Evolutionary conservation across 2,888 invertebrate genomes (phyloP), one percentile per base, ranked within the genome.

Genomic region (Drosophila fungiperda): DNA sequence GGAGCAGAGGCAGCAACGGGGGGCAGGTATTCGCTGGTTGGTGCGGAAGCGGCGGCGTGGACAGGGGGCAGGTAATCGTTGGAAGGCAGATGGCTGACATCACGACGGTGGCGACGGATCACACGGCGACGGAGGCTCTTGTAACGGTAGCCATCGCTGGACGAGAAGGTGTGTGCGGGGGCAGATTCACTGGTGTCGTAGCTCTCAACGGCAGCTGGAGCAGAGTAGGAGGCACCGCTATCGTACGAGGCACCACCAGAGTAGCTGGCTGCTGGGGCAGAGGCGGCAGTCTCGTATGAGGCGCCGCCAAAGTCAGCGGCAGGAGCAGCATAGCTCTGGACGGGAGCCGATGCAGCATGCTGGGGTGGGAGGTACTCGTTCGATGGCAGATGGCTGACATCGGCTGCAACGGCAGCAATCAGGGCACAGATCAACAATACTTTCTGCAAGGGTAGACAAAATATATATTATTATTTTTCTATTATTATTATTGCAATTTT

Each of bases 111-210:
- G 62, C 91, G 91, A 64, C 90, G 87, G 63, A 83, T 73, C 33
- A 82, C 77, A 48, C 80, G 84, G 60, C 81, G 82, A 58, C 80
- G 89, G 48, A 87, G 82, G 75, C 89, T 92, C 83, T 89, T 92
- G 83, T 93, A 92, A 53, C 89, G 89, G 83, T 93, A 92, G 23
- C 92, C 92, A 72, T 91, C 92, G 42, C 60, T 67, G 48, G 76
- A 49, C 1, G 69, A 66, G 80, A 59, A 84, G 54, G 29, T 69
- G 59, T 76, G 81, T 91, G 92, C 78, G 11, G 82, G 73, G 17
- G 74, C 87, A n/a, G 85, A 85, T 17, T 83, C 86, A 23, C 79
- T 53, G 45, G 91, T 86, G 60, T 90, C 89, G 73, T 83, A 89
- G 50, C 40, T 57, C 52, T 83, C 71, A 20, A 59, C 68, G 15